phyloP scores from a whole-genome alignment of 35 echinoderm and acorn worm species.

The Lytechinus pictus region DNA sequence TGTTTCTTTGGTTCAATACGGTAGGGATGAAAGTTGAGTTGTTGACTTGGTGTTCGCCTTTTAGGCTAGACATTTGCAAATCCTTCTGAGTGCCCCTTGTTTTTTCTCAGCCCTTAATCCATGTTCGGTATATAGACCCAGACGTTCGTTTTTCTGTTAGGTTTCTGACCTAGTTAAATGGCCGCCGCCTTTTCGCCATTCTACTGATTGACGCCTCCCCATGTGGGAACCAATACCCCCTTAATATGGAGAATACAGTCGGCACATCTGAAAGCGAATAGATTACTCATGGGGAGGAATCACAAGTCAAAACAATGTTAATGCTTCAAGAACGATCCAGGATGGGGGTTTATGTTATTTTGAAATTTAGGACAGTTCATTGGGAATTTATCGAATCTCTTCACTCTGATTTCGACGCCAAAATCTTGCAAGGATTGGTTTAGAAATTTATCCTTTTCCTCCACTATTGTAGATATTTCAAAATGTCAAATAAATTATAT shows the following conservation, averaged over 20 bases:
- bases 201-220: constrained; percentile 15
- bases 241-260: not conserved
- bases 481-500: no score
- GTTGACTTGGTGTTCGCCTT: not conserved
- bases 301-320: not conserved
- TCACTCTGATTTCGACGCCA: not conserved
- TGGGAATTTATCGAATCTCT: not conserved
- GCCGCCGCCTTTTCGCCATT: constrained; percentile 25
- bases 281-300: not conserved
- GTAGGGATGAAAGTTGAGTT: not conserved
- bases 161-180: constrained; percentile 20
- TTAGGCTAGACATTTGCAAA: not conserved
- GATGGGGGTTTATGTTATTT: not conserved
- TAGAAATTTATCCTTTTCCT: no score
- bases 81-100: constrained; percentile 20
- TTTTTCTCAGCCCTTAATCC: not conserved
- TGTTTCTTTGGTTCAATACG: not conserved
- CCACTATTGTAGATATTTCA: no score
- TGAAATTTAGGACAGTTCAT: not conserved
- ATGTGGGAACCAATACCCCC: not conserved
- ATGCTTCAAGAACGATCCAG: not conserved
- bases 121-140: not conserved
- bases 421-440: not conserved
- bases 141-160: not conserved
- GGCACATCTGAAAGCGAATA: not conserved